These are phyloP conservation scores for Heliconius nattereri DNA, from an alignment of 1,140 invertebrate species.

Conservation along the genomic window DNA sequence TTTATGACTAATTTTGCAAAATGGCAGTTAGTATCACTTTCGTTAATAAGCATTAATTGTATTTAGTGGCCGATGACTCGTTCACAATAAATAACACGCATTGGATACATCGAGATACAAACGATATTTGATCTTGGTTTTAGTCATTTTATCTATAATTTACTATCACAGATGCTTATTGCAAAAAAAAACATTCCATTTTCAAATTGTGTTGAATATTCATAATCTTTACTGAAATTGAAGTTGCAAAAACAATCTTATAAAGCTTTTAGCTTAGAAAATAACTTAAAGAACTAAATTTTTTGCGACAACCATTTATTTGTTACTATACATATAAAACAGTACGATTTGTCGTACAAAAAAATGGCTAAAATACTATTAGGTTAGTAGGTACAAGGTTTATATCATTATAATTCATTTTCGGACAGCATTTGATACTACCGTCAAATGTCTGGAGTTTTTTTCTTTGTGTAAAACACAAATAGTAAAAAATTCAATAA, in stretches of 20 bases:
- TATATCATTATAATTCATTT: constrained; percentile 1
- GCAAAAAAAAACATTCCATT: constrained; percentile 40
- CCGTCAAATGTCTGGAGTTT: constrained; percentile 4
- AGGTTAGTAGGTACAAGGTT: constrained; percentile 36
- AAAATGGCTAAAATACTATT: constrained; percentile 25
- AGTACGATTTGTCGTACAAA: constrained; percentile 14
- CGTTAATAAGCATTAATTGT: constrained; percentile 48
- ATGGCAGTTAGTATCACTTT: constrained; percentile 71
- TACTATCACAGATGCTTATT: constrained; percentile 64
- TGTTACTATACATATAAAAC: constrained; percentile 12
- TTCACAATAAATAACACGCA: constrained; percentile 33
- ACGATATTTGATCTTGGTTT: constrained; percentile 46
- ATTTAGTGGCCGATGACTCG: constrained; percentile 32
- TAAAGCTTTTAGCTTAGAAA: constrained; percentile 50
- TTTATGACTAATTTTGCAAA: constrained; percentile 46
- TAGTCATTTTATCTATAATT: constrained; percentile 50
- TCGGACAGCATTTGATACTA: constrained; percentile 14
- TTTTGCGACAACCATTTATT: constrained; percentile 27
- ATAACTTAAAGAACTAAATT: constrained; percentile 50
- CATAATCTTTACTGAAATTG: not conserved
- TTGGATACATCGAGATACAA: constrained; percentile 32
- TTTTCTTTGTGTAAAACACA: not conserved
- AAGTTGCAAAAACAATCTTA: constrained; percentile 40
- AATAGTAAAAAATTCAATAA: not conserved
- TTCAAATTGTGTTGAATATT: constrained; percentile 24